These are phyloP conservation scores for Cheilosia pagana DNA, from an alignment of 2,888 invertebrate genomes.

Conservation along the genomic window DNA sequence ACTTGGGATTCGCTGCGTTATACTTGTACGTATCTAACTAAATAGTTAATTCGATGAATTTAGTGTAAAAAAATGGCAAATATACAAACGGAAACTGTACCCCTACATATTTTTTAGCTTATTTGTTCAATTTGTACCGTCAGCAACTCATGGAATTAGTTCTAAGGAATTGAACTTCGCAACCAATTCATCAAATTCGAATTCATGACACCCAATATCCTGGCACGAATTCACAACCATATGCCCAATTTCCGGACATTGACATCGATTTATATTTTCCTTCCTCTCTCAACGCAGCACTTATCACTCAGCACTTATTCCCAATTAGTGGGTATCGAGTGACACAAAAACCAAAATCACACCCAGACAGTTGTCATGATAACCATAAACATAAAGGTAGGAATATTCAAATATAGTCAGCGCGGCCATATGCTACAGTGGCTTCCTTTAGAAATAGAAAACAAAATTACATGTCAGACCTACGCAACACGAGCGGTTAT, in stretches of 20 bases:
- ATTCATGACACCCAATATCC: neutral
- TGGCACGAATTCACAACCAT: neutral
- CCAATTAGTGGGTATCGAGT: constrained; percentile 26
- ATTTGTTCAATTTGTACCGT: too few relatives aligned
- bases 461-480: neutral
- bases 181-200: neutral
- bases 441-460: neutral
- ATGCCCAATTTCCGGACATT: constrained; percentile 54
- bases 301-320: constrained; percentile 10
- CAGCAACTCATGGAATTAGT: too few relatives aligned
- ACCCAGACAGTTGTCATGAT: constrained; percentile 8
- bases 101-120: too few relatives aligned
- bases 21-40: too few relatives aligned
- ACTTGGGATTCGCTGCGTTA: too few relatives aligned
- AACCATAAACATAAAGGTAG: neutral
- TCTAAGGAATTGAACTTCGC: too few relatives aligned
- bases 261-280: constrained; percentile 52
- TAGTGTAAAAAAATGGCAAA: too few relatives aligned
- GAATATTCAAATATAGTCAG: neutral
- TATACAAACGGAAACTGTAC: too few relatives aligned
- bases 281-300: neutral
- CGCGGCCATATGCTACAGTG: neutral
- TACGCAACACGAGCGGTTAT: constrained; percentile 11
- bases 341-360: neutral
- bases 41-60: too few relatives aligned